phyloP scores from a whole-genome alignment of 2,888 invertebrate genomes.

The Cerastis rubricosa region DNA sequence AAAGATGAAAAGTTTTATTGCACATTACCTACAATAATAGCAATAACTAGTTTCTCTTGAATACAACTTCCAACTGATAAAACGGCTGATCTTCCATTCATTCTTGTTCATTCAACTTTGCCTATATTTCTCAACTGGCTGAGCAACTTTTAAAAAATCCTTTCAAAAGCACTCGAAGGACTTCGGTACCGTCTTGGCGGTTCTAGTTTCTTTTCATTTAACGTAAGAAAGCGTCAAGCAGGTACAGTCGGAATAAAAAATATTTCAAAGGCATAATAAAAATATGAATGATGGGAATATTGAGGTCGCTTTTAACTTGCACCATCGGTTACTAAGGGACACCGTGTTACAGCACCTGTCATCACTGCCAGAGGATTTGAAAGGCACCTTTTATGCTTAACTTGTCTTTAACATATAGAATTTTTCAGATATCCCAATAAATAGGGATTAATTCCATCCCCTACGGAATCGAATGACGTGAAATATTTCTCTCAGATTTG shows the following conservation, averaged over 20 bases:
- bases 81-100: conserved; percentile 14
- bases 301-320: conserved; percentile 56
- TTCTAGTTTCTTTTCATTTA: conserved; percentile 29
- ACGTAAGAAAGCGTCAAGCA: neutral
- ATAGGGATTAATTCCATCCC: conserved; percentile 46
- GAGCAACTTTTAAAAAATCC: neutral
- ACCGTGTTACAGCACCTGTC: conserved; percentile 70
- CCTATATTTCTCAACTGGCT: conserved; percentile 9
- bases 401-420: conserved; percentile 80
- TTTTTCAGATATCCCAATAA: conserved; percentile 62
- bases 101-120: neutral
- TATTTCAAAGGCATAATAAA: neutral
- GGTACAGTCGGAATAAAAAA: conserved; percentile 2
- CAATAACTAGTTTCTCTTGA: conserved; percentile 29
- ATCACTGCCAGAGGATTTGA: conserved; percentile 69
- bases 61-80: conserved; percentile 20
- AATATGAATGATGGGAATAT: neutral
- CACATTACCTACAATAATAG: conserved; percentile 7
- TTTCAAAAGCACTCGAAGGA: conserved; percentile 24
- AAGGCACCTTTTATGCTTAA: conserved; percentile 78
- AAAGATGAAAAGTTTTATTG: conserved; percentile 12
- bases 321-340: conserved; percentile 52
- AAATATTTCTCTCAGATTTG: conserved; percentile 42
- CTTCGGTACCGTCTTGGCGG: conserved; percentile 12
- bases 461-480: conserved; percentile 15